These are phyloP conservation scores for Gasterosteus nipponicus DNA, from an alignment of 2,113 vertebrate genomes.

Conservation along the genomic window DNA sequence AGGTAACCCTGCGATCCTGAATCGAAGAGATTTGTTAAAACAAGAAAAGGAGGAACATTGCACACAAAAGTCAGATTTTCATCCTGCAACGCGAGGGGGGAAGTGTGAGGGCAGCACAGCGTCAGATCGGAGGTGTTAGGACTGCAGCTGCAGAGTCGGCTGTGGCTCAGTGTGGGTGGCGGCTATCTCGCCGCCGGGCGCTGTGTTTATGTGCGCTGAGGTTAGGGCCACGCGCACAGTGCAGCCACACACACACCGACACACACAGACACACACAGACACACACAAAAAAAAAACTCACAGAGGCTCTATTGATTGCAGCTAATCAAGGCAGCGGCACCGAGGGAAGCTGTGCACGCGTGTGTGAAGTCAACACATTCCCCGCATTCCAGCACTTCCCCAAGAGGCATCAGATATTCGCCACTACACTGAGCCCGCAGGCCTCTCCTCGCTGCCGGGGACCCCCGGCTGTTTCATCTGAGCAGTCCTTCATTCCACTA, in stretches of 20 bases:
- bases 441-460: slow-evolving; percentile 42
- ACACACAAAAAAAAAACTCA: slow-evolving; percentile 44
- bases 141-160: slow-evolving; percentile 61
- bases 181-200: slow-evolving; percentile 56
- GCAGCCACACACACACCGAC: slow-evolving; percentile 49
- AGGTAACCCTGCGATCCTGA: background rate
- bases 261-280: slow-evolving; percentile 34
- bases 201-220: slow-evolving; percentile 76
- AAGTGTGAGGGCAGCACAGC: slow-evolving; percentile 27
- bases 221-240: slow-evolving; percentile 71
- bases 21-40: background rate
- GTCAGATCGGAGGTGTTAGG: slow-evolving; percentile 46
- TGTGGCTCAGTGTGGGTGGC: slow-evolving; percentile 65
- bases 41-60: background rate
- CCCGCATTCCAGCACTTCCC: slow-evolving; percentile 86
- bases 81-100: background rate
- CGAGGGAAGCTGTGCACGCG: slow-evolving; percentile 66
- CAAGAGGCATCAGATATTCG: slow-evolving; percentile 83
- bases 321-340: slow-evolving; percentile 78
- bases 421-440: slow-evolving; percentile 36
- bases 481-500: slow-evolving; percentile 37
- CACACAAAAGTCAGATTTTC: background rate
- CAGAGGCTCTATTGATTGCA: slow-evolving; percentile 81
- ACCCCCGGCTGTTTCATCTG: slow-evolving; percentile 35
- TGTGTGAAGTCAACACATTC: slow-evolving; percentile 89